Conservation (phyloP, 1,140 invertebrate species). For the Brachionus calyciflorus region DNA sequence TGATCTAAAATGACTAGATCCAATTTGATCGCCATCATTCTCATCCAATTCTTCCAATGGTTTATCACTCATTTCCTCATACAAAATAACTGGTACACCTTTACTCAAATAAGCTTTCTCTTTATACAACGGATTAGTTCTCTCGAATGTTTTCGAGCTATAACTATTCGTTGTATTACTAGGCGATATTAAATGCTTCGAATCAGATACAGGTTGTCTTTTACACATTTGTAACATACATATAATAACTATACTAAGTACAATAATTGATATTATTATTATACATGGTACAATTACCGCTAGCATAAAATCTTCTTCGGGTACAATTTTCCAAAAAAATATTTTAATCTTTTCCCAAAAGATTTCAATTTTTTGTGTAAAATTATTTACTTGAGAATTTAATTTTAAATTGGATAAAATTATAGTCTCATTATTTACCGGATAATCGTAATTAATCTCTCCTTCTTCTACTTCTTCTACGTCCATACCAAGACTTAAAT, state of each 20-base stretch:
- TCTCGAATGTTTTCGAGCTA: background rate
- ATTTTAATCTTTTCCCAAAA: background rate
- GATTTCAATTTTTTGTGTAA: background rate
- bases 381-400: background rate
- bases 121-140: slow-evolving; percentile 7
- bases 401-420: slow-evolving; percentile 7
- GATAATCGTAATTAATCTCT: slow-evolving; percentile 1
- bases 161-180: slow-evolving; percentile 10
- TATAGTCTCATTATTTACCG: slow-evolving; percentile 13
- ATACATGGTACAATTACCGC: slow-evolving; percentile 25
- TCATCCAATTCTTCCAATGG: slow-evolving; percentile 8
- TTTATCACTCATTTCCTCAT: slow-evolving; percentile 38
- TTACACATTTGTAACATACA: slow-evolving; percentile 43
- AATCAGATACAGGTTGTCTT: background rate
- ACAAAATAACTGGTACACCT: slow-evolving; percentile 43
- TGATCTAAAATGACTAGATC: background rate
- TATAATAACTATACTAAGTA: slow-evolving; percentile 4
- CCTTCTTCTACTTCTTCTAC: background rate
- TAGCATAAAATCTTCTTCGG: slow-evolving; percentile 33
- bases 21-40: slow-evolving; percentile 12
- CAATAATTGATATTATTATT: slow-evolving; percentile 19
- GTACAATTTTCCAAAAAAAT: background rate
- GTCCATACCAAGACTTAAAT: slow-evolving; percentile 26
- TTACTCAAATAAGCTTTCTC: slow-evolving; percentile 39
- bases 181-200: background rate